phyloP scores from a whole-genome alignment of 2,113 vertebrate genomes.

The Leptodactylus fuscus region DNA sequence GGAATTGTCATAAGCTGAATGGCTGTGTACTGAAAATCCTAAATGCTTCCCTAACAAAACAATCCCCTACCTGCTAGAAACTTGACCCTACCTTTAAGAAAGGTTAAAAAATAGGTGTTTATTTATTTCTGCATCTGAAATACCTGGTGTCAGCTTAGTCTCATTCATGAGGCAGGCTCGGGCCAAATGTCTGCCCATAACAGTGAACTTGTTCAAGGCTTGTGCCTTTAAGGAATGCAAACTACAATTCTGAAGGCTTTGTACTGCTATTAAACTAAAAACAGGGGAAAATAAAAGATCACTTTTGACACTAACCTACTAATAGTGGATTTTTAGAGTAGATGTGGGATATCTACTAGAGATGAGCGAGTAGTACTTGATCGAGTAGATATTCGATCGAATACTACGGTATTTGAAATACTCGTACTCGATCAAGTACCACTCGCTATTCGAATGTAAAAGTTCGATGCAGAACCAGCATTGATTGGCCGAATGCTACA shows the following conservation, averaged over 20 bases:
- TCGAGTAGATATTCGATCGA: too few species aligned
- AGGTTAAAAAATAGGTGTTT: constrained; percentile 51
- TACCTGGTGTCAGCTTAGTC: constrained; percentile 35
- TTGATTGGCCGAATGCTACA: too few species aligned
- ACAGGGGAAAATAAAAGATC: constrained; percentile 30
- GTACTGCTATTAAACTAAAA: neutral
- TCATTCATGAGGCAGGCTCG: constrained; percentile 45
- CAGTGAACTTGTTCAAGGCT: constrained; percentile 55
- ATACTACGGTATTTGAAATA: too few species aligned
- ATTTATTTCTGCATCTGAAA: constrained; percentile 43
- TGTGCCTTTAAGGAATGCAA: constrained; percentile 46
- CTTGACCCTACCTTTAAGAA: constrained; percentile 22
- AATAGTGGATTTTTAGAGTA: constrained; percentile 31
- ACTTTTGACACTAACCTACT: constrained; percentile 13
- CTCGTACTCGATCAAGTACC: too few species aligned
- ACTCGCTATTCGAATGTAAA: too few species aligned
- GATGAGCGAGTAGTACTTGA: too few species aligned
- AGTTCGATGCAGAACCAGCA: too few species aligned
- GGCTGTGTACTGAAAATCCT: too few species aligned
- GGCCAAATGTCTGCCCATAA: constrained; percentile 29
- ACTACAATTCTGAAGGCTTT: constrained; percentile 48
- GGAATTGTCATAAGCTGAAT: neutral
- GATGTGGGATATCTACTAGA: neutral
- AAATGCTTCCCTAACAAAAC: constrained; percentile 35
- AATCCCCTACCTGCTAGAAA: constrained; percentile 19